Evolutionary conservation across 2,888 invertebrate genomes (phyloP).

Genomic region (Parasteatoda lunata): DNA sequence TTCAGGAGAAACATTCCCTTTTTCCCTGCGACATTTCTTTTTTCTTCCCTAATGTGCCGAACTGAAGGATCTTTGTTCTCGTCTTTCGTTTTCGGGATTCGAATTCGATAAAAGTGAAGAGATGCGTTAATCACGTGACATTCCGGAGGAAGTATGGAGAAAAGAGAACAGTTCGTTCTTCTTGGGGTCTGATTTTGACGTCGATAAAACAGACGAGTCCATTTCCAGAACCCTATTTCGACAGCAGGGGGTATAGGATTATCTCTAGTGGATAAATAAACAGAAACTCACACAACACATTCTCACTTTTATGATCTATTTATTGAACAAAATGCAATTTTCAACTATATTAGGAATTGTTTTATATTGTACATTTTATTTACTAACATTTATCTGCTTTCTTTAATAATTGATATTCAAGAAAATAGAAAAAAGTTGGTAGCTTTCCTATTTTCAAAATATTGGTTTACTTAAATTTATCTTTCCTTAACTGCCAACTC

Average conservation of each 20-base stretch:
- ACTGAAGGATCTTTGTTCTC: constrained; percentile 9
- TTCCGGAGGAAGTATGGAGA: constrained; percentile 17
- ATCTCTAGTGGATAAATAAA: not conserved
- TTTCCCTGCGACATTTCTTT: constrained; percentile 20
- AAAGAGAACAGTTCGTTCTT: constrained; percentile 10
- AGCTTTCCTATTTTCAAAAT: no score
- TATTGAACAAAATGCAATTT: no score
- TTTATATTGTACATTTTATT: no score
- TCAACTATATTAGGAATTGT: no score
- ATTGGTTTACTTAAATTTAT: no score
- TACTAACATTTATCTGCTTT: no score
- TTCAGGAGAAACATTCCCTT: no score
- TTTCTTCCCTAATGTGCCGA: constrained; percentile 6
- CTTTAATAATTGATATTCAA: no score
- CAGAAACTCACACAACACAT: no score
- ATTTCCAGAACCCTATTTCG: constrained; percentile 27
- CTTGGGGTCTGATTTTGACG: constrained; percentile 48
- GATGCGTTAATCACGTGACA: constrained; percentile 63
- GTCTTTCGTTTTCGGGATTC: constrained; percentile 16
- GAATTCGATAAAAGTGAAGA: constrained; percentile 8
- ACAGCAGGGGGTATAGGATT: constrained; percentile 22
- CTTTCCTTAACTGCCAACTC: no score
- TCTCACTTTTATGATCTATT: no score
- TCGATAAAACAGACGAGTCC: constrained; percentile 60
- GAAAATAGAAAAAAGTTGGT: no score